These are phyloP conservation scores for Microcebus jonahi DNA, from an alignment of 2,113 vertebrate genomes.

Conservation along the genomic window DNA sequence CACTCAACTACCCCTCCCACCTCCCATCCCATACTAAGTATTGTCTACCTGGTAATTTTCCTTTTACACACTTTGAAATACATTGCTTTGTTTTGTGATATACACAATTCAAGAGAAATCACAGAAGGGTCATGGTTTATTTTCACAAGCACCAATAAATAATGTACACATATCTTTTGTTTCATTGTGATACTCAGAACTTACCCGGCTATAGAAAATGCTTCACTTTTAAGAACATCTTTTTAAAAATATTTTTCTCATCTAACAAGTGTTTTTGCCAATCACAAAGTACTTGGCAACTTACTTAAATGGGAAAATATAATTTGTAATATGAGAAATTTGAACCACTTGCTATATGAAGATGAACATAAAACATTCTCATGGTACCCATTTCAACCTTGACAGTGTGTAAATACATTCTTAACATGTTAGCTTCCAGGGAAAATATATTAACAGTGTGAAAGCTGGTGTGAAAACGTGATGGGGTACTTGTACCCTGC, in stretches of 20 bases:
- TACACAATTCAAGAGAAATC: background rate
- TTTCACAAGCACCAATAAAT: background rate
- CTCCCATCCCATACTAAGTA: too few species aligned
- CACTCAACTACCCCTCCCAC: too few species aligned
- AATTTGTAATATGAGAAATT: background rate
- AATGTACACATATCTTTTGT: fast-evolving
- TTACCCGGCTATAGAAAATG: background rate
- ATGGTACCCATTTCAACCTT: background rate
- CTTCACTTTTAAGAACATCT: background rate
- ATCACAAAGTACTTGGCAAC: background rate
- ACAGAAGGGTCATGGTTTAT: background rate
- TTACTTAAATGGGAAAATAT: background rate
- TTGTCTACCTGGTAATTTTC: too few species aligned
- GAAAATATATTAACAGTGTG: background rate
- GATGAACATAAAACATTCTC: background rate
- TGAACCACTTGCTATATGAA: background rate
- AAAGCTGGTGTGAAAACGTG: background rate
- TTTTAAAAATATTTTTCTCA: background rate
- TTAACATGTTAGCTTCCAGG: background rate
- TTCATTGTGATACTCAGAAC: background rate
- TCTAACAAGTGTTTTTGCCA: background rate
- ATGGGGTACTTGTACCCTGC: background rate
- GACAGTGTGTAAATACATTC: background rate
- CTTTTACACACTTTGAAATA: background rate
- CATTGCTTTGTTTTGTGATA: background rate